Base-by-base conservation (phyloP, 2,113 vertebrate genomes). In the Periophthalmus modestus region DNA sequence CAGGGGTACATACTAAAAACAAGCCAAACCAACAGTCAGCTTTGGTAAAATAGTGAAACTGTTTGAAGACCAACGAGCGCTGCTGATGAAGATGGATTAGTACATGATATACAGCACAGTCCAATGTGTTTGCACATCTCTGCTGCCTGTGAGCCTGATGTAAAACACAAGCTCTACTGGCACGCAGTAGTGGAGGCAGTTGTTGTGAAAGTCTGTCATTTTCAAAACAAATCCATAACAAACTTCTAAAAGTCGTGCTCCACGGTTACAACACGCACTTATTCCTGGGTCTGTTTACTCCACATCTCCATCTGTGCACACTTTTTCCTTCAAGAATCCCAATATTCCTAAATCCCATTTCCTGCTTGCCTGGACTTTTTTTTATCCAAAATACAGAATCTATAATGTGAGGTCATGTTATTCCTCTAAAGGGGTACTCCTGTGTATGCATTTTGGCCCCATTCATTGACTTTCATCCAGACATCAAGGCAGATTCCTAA, bases 401-500 rank as follows among this genome's bases (percentile, higher is more conserved):
- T 65, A 71, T 74, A 79, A 55, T 13, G 71, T 89, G 88, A 91
- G 71, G 61, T 92, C 88, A 87, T 52, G 77, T 88, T 77, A 83
- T 88, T 91, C 57, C 74, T 90, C 89, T 72, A 66, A 80, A 81
- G 77, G 81, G 7, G 74, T 76, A 69, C 81, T 79, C 78, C 80
- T 72, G 71, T 52, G 19, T 55, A 11, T 24, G 57, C 57, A 23
- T 78, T 89, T 87, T 85, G 77, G 77, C 73, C 82, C 88, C 81
- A 82, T 88, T 90, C 85, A n/a, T 68, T 50, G 23, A 54, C 85
- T 91, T 92, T 90, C 79, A 91, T 91, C 85, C 81, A 86, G 81
- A 92, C 83, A 88, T 93, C 85, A 93, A 92, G 85, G 82, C 76
- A 91, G 89, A 91, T 90, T 90, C 85, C 84, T 87, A 87, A 90